Conservation (phyloP, 2,113 vertebrate species). For the Corynorhinus townsendii region DNA sequence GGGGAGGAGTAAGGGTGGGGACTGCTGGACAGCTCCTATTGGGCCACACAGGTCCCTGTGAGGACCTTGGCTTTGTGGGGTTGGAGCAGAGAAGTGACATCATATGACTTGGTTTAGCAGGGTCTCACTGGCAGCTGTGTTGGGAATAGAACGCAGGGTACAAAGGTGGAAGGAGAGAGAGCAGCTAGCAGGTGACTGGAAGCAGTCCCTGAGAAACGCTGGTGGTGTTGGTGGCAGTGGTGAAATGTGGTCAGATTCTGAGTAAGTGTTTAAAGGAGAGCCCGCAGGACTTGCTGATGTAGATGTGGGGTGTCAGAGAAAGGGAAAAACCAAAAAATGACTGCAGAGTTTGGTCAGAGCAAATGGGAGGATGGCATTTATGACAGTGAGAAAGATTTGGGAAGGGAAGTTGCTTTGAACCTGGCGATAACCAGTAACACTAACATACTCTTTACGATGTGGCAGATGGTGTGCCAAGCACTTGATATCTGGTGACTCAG, state of each 20-base stretch:
- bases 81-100: background rate
- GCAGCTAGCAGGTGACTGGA: background rate
- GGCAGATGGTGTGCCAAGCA: background rate
- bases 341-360: background rate
- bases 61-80: background rate
- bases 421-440: background rate
- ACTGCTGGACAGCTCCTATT: background rate
- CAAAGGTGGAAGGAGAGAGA: background rate
- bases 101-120: background rate
- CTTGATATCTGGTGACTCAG: background rate
- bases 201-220: background rate
- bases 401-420: background rate
- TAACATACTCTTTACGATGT: background rate
- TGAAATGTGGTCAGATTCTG: background rate
- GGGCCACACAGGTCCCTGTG: too few species aligned
- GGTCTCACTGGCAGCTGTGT: background rate
- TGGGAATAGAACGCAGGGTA: background rate
- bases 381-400: background rate
- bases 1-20: background rate
- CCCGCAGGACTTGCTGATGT: background rate
- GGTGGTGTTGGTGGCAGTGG: background rate
- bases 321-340: background rate
- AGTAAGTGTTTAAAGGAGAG: background rate
- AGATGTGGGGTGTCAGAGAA: background rate
- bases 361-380: background rate